Evolutionary conservation across 1,140 invertebrate genomes (phyloP).

Genomic region (Magallana ariakensis): DNA sequence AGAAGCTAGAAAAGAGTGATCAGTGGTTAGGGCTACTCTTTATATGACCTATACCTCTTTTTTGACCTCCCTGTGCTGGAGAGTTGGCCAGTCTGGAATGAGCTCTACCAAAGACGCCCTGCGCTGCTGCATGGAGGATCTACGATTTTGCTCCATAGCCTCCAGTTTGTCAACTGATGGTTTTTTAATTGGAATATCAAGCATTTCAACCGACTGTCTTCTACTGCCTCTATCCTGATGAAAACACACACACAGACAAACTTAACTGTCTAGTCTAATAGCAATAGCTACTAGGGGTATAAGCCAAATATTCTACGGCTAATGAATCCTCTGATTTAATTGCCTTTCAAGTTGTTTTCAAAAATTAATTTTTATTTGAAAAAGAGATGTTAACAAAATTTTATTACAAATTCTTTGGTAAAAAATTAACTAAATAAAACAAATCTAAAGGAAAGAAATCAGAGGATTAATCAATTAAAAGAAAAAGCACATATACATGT

Average conservation of each 20-base stretch:
- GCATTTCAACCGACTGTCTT: conserved; percentile 71
- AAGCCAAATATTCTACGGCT: background rate
- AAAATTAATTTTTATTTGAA: no score
- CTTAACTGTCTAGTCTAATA: conserved; percentile 6
- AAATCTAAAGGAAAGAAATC: background rate
- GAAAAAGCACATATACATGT: background rate
- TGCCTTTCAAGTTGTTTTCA: background rate
- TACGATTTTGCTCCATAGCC: conserved; percentile 73
- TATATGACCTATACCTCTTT: conserved; percentile 74
- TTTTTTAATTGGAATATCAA: conserved; percentile 71
- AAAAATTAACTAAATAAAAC: no score
- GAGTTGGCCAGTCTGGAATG: conserved; percentile 97
- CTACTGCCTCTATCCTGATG: conserved; percentile 59
- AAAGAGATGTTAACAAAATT: no score
- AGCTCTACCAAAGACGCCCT: conserved; percentile 94
- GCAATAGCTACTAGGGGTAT: background rate
- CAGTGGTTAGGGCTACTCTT: background rate
- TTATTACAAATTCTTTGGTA: no score
- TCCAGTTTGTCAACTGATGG: conserved; percentile 73
- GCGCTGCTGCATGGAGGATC: conserved; percentile 83
- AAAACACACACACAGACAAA: conserved; percentile 33
- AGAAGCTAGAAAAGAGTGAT: background rate
- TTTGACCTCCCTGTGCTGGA: conserved; percentile 84
- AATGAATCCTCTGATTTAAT: background rate
- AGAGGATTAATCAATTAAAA: background rate